Evolutionary conservation across 2,888 invertebrate genomes (phyloP), one percentile per base, ranked within the genome.

Genomic region (Tinea semifulvella): DNA sequence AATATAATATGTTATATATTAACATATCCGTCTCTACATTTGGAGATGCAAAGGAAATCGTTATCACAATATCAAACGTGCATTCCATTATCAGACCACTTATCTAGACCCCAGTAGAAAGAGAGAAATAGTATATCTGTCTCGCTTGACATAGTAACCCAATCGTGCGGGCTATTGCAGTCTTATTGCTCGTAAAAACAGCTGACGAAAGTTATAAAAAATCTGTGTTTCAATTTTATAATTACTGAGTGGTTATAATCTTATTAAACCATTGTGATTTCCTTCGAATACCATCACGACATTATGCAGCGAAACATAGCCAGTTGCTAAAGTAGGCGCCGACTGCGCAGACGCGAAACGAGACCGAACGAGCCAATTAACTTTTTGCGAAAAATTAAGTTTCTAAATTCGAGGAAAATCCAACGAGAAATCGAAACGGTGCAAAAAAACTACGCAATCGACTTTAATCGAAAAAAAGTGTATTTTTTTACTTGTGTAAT

Each of bases 71-170:
- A 8, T 7, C 8, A 22, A 22, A 5, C 25, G 8, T 8, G 6
- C 5, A 18, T 5, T 36, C 17, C 18, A 31, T 36, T 18, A 36
- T 36, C 36, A 18, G 10, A 10, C 36, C 62, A 68, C 61, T 71
- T 74, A 73, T 71, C 71, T 63, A 63, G 36, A 18, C 18, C 73
- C 74, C 76, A 74, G 64, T 63, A 55, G 49, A 60, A 48, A 57
- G 65, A 75, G 57, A 47, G 65, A 47, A 51, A 50, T 39, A 39
- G 54, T 62, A 54, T 53, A 20, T 47, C 53, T 46, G 52, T 69
- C 65, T 63, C 71, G 51, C 42, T 10, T 60, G 75, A 57, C 72
- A 75, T 57, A 77, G 68, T 71, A 79, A 76, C 61, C 63, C 72
- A 61, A 60, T 67, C 60, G 68, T 71, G 63, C 77, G 73, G 53